Evolutionary conservation across 1,140 invertebrate species (phyloP).

Genomic region (Cheumatopsyche charites): DNA sequence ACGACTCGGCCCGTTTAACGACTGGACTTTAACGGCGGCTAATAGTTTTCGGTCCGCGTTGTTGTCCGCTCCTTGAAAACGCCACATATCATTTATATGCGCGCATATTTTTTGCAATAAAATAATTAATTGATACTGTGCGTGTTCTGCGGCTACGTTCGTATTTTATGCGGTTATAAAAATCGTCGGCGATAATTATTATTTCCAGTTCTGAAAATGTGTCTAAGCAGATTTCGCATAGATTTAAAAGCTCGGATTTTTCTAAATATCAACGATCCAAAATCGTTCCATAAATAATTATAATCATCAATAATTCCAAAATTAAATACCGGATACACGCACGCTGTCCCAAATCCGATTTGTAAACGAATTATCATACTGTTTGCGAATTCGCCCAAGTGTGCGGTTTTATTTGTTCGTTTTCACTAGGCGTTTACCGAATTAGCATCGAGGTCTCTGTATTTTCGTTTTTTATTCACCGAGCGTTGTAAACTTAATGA

Average conservation of each 20-base stretch:
- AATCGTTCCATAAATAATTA: too few relatives aligned
- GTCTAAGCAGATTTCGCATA: too few relatives aligned
- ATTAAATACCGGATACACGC: too few relatives aligned
- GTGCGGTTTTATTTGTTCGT: neutral
- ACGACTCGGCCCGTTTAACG: neutral
- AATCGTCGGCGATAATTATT: too few relatives aligned
- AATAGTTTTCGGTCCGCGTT: constrained; percentile 4
- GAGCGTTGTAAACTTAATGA: constrained; percentile 17
- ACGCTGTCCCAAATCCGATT: neutral
- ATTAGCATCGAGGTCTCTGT: neutral
- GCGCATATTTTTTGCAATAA: neutral
- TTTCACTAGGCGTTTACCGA: neutral
- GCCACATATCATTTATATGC: neutral
- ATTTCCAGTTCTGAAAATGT: too few relatives aligned
- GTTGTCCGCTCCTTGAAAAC: neutral
- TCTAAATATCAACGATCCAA: too few relatives aligned
- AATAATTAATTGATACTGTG: neutral
- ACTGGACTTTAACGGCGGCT: constrained; percentile 13
- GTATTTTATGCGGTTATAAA: neutral
- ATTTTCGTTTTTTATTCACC: neutral
- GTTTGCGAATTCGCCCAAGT: neutral
- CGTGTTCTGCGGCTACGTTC: neutral
- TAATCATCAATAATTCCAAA: too few relatives aligned
- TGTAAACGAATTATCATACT: neutral
- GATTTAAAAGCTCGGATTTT: too few relatives aligned